Evolutionary conservation across 2,888 invertebrate species (phyloP).

Genomic region (Julus scanicus): DNA sequence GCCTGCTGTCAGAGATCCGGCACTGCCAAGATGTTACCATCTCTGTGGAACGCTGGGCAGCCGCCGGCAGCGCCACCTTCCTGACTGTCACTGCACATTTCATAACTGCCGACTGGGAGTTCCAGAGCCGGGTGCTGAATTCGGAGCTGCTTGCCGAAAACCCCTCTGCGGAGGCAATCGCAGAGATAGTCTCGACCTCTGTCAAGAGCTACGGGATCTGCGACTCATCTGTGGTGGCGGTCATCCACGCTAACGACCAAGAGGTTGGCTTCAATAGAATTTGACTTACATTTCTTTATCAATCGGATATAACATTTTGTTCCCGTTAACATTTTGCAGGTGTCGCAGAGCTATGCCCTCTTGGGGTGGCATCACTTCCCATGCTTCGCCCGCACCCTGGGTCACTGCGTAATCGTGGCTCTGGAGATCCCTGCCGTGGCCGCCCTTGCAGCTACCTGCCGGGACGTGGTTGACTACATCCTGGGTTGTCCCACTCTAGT

Average conservation of each 20-base stretch:
- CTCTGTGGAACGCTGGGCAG: background rate
- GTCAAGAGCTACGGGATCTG: background rate
- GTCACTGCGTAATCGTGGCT: conserved; percentile 5
- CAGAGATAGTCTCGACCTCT: background rate
- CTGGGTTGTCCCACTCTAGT: background rate
- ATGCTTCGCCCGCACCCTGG: conserved; percentile 21
- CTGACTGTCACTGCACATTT: conserved; percentile 13
- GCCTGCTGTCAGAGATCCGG: conserved; percentile 9
- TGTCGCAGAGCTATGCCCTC: conserved; percentile 9
- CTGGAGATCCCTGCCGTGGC: conserved; percentile 27
- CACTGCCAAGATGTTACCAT: conserved; percentile 34
- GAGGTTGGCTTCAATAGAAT: background rate
- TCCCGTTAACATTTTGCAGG: too few relatives aligned
- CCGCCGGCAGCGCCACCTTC: background rate
- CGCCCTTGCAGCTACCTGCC: background rate
- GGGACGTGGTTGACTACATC: conserved; percentile 28
- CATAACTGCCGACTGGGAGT: conserved; percentile 9
- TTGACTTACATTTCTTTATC: too few relatives aligned
- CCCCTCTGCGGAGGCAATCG: background rate
- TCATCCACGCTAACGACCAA: conserved; percentile 44
- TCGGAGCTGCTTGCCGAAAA: conserved; percentile 9
- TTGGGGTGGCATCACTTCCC: conserved; percentile 44
- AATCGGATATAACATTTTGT: too few relatives aligned
- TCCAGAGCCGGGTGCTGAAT: conserved; percentile 8
- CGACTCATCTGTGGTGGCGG: background rate